Base-by-base conservation (phyloP, 2,797 vertebrate species). In the Scarus forsteni region DNA sequence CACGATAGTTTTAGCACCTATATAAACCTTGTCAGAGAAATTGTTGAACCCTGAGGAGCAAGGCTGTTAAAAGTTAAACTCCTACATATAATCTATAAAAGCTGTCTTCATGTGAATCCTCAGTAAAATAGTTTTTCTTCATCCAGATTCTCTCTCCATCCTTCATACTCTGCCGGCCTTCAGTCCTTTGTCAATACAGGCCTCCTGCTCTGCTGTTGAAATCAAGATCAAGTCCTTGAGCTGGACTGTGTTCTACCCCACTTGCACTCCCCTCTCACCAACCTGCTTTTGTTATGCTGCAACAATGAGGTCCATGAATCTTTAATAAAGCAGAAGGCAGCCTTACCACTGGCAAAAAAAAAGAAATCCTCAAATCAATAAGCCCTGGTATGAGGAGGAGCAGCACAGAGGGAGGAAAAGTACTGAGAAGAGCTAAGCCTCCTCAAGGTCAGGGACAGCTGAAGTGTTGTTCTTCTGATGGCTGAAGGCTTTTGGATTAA, bases 251-350 rank as follows among this genome's bases (percentile, higher is more conserved):
- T 57, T 68, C 16, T 45, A 48, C 48, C 49, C 59, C 10, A 18
- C 62, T 76, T 59, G 40, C 36, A 63, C 18, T 64, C 50, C 44
- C n/a, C n/a, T 10, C 13, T 61, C 48, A 11, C 19, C 36, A 35
- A 18, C 40, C 54, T 75, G 62, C 50, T 43, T 66, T 69, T 55
- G 44, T 61, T 57, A 13, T 60, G 69, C 42, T 43, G 36, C 19
- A 73, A 66, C 66, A 80, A 69, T 46, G 55, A 54, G 59, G 51
- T 13, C 35, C 40, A 66, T 79, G 36, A 79, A 85, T 83, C 34
- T 62, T 83, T 83, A 48, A 84, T 69, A 52, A 63, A 74, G 65
- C 69, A 82, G 61, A 79, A 66, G 69, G 55, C 55, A 54, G 44
- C 35, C 56, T 58, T 9, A 57, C 57, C 38, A 44, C 39, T 10